phyloP scores from a whole-genome alignment of 2,797 vertebrate genomes.

The Falco concolor region DNA sequence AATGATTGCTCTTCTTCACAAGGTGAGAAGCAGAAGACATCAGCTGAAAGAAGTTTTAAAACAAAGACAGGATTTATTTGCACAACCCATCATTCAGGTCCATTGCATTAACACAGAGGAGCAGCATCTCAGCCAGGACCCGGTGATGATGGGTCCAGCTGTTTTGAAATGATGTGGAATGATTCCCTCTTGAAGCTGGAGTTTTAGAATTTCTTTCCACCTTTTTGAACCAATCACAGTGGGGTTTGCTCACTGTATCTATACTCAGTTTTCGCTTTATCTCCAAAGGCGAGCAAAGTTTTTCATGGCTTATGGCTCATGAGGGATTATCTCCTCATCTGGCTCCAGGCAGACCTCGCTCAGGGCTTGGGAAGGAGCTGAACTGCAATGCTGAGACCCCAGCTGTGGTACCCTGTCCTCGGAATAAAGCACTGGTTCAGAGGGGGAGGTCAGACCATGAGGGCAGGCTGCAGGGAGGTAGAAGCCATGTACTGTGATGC shows the following conservation, averaged over 20 bases:
- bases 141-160: rapidly evolving
- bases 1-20: not conserved
- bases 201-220: not conserved
- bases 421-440: not conserved
- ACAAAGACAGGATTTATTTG: not conserved
- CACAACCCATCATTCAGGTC: not conserved
- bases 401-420: not conserved
- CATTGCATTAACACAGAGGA: rapidly evolving
- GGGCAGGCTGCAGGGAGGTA: not conserved
- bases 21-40: not conserved
- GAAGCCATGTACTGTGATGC: not conserved
- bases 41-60: not conserved
- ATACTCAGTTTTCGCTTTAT: not conserved
- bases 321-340: not conserved
- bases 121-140: not conserved
- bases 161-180: not conserved
- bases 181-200: not conserved
- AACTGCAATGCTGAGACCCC: not conserved
- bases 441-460: not conserved
- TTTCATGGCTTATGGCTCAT: not conserved
- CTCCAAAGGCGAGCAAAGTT: not conserved
- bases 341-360: not conserved
- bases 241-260: not conserved
- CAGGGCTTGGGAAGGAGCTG: not conserved
- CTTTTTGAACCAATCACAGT: not conserved